Percentiles rank a stretch among this genome's conserved stretches.
These are phyloP conservation scores for Sapayoa aenigma DNA, from an alignment of 2,113 vertebrate species.

Conservation along the genomic window DNA sequence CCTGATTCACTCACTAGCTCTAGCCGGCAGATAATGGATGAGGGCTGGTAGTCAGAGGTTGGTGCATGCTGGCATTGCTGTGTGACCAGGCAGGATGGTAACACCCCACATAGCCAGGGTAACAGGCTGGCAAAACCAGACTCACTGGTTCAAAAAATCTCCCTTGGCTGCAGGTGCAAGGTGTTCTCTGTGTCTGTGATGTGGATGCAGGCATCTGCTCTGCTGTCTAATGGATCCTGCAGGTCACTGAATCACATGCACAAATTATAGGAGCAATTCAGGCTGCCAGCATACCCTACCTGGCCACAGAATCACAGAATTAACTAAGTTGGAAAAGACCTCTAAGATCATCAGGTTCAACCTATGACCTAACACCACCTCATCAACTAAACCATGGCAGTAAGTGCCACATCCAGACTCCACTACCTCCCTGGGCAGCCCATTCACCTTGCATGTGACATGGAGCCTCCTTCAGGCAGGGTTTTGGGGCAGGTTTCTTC, in stretches of 20 bases:
- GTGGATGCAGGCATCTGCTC: neutral
- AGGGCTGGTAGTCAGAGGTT: neutral
- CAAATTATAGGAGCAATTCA: neutral
- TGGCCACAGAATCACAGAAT: neutral
- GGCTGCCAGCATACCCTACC: neutral
- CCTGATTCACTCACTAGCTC: neutral
- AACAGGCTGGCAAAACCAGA: neutral
- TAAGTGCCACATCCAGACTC: too few species aligned
- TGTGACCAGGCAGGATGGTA: neutral
- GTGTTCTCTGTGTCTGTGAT: neutral
- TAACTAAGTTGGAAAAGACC: too few species aligned
- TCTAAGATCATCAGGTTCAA: too few species aligned
- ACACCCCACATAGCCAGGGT: neutral
- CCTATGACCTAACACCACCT: too few species aligned
- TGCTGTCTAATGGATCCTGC: accelerated
- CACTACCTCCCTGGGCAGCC: too few species aligned
- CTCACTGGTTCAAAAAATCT: neutral
- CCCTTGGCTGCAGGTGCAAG: neutral
- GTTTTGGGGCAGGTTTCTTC: neutral
- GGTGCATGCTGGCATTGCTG: neutral
- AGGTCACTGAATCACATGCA: accelerated
- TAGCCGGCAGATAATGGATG: neutral
- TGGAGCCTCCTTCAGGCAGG: neutral
- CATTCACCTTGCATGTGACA: accelerated
- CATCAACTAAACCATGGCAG: too few species aligned